Conservation (phyloP, 2,113 vertebrate genomes). For the Diadophis punctatus region DNA sequence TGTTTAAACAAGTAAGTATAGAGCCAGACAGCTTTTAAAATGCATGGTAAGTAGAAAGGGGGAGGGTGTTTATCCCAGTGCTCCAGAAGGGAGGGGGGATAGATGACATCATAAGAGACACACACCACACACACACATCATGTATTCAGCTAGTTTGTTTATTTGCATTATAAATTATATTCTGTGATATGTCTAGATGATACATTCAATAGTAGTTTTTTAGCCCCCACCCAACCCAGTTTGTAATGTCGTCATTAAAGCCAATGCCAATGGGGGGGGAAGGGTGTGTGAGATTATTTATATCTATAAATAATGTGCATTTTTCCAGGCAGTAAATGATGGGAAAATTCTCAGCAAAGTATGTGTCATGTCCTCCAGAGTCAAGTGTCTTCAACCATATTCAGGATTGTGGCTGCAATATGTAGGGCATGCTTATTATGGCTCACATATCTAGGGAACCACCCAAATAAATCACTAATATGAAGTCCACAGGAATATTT, state of each 20-base stretch:
- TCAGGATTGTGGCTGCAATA: neutral
- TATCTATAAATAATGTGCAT: neutral
- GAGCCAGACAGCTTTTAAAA: too few relatives aligned
- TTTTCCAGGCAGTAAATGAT: neutral
- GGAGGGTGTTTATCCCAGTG: too few relatives aligned
- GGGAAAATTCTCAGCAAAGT: neutral
- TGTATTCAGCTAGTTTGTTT: conserved; percentile 48
- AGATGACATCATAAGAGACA: too few relatives aligned
- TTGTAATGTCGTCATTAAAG: conserved; percentile 15
- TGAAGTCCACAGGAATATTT: fast-evolving
- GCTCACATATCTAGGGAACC: neutral
- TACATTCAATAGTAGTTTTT: conserved; percentile 22
- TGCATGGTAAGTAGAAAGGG: too few relatives aligned
- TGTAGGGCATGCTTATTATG: neutral
- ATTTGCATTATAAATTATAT: conserved; percentile 48
- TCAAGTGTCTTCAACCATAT: neutral
- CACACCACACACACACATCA: conserved; percentile 20
- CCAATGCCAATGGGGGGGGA: neutral
- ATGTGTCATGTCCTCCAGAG: neutral
- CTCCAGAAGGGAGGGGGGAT: too few relatives aligned
- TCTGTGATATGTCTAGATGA: conserved; percentile 50
- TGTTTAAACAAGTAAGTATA: too few relatives aligned
- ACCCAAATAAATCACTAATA: neutral
- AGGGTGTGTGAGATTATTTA: too few relatives aligned
- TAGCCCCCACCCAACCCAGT: conserved; percentile 16